Conservation (phyloP, 2,888 invertebrate genomes). For the Phyllotreta cruciferae region DNA sequence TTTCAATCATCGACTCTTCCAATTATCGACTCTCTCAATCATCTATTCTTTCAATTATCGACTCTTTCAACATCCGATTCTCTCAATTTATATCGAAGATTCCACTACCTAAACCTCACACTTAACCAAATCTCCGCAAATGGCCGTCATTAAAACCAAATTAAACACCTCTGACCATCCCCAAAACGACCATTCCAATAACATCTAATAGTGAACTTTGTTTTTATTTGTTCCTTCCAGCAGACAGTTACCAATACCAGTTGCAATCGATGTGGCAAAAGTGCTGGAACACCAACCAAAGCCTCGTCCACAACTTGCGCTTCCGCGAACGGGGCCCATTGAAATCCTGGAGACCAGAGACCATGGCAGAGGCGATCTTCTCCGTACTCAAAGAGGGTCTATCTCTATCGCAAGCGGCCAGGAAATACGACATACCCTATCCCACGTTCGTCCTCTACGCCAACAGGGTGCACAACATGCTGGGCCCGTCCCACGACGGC, state of each 20-base stretch:
- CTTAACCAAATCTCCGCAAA: too few relatives aligned
- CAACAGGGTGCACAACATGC: slow-evolving; percentile 92
- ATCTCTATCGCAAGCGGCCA: slow-evolving; percentile 87
- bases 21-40: too few relatives aligned
- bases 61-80: too few relatives aligned
- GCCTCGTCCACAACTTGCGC: slow-evolving; percentile 86
- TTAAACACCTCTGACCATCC: neutral
- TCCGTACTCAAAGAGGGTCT: slow-evolving; percentile 90
- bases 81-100: too few relatives aligned
- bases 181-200: neutral
- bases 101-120: too few relatives aligned
- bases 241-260: slow-evolving; percentile 95
- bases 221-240: slow-evolving; percentile 61
- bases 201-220: slow-evolving; percentile 30
- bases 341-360: slow-evolving; percentile 93
- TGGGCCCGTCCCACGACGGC: slow-evolving; percentile 90
- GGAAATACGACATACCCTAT: slow-evolving; percentile 94
- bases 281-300: slow-evolving; percentile 94
- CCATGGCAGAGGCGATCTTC: slow-evolving; percentile 94
- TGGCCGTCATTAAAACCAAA: too few relatives aligned
- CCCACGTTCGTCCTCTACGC: slow-evolving; percentile 93
- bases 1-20: too few relatives aligned
- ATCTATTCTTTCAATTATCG: too few relatives aligned
- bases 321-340: slow-evolving; percentile 91
- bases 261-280: slow-evolving; percentile 96